Evolutionary conservation across 1,140 invertebrate species (phyloP), one percentile per base, ranked within the genome.

Genomic region (Melanaphis sacchari): DNA sequence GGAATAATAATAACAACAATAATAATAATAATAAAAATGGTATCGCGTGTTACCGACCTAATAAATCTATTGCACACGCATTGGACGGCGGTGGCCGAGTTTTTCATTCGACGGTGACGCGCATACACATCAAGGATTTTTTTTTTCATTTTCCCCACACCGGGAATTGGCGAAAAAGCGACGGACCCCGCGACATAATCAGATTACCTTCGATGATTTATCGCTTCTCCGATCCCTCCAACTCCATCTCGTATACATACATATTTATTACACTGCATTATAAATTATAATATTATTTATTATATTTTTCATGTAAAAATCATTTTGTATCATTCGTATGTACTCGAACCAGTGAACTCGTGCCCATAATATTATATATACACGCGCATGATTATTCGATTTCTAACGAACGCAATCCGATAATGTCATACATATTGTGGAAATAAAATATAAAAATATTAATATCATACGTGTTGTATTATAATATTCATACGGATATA

Each of bases 141-240:
- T 81, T 91, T 91, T 91, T 89, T 52, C 43, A 46, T 87, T 49
- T 46, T 88, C 87, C n/a, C 22, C 41, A 11, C 84, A 6, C 84
- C 84, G 66, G 31, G 66, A 81, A 82, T 66, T 43, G 38, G 43
- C 91, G 43, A 49, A 82, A 81, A 38, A 38, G 66, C 31, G 43
- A 76, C 52, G 59, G 52, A 91, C 90, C 90, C 90, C 59, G 40
- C 40, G 66, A 82, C 91, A 49, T 92, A 92, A 92, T 92, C 91
- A 92, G 91, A 92, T 92, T 92, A 92, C 59, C 40, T 91, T 36
- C 76, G 66, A 81, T 92, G 91, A 92, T 92, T 92, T 92, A 92
- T 92, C 91, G 90, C 36, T 38, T 40, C 54, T 46, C 52, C 49
- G 46, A 22, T 11, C 89, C 54, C 38, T 18, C 59, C 59, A 18